Conservation (phyloP, 2,888 invertebrate species). For the Furcula furcula region DNA sequence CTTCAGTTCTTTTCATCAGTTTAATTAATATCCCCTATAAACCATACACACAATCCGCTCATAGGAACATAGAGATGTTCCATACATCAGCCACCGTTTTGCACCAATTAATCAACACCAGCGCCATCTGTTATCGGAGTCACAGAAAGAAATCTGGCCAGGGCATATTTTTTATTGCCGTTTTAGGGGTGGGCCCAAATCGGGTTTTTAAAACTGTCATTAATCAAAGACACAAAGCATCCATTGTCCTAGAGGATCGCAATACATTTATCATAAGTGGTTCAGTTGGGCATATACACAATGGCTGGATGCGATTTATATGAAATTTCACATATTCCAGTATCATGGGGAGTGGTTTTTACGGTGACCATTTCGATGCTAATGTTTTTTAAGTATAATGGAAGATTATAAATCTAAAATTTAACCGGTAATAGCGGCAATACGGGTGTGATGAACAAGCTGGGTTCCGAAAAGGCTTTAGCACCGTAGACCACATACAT, state of each 20-base stretch:
- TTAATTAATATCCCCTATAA: no score
- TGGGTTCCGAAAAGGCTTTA: no score
- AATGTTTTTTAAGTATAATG: slow-evolving; percentile 8
- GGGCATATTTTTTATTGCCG: slow-evolving; percentile 39
- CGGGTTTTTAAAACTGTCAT: slow-evolving; percentile 50
- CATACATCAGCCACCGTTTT: slow-evolving; percentile 5
- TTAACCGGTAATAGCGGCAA: neutral
- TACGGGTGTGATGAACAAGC: no score
- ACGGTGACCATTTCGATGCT: slow-evolving; percentile 13
- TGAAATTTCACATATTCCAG: slow-evolving; percentile 56
- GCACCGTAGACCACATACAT: no score
- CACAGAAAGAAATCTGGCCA: slow-evolving; percentile 31
- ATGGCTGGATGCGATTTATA: slow-evolving; percentile 48
- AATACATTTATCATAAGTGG: slow-evolving; percentile 71
- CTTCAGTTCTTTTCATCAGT: no score
- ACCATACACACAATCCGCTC: no score
- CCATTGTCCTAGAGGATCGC: slow-evolving; percentile 49
- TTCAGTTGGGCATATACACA: slow-evolving; percentile 34
- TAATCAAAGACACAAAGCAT: slow-evolving; percentile 48
- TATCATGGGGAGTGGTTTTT: slow-evolving; percentile 20
- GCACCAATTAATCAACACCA: slow-evolving; percentile 30
- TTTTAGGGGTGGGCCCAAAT: slow-evolving; percentile 29
- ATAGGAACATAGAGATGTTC: neutral
- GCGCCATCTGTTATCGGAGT: slow-evolving; percentile 33
- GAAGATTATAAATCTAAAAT: slow-evolving; percentile 1